Evolutionary conservation across 2,888 invertebrate genomes (phyloP), one percentile per base, ranked within the genome.

Genomic region (Brachylomia viminalis): DNA sequence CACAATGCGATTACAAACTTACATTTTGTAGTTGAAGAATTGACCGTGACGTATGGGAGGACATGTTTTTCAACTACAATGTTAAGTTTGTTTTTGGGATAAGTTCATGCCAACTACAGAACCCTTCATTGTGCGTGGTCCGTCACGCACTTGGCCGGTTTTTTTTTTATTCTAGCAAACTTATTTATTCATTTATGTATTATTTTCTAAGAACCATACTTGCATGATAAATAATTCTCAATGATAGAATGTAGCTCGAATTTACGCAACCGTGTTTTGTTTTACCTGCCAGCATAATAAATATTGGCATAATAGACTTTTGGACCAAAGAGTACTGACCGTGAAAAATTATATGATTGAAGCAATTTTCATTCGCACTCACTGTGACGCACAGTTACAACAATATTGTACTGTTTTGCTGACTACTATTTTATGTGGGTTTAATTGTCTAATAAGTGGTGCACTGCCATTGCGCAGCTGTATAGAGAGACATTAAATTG

Each of bases 301-400:
- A 77, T 85, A 80, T 85, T 85, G 80, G 75, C 73, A 85, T 83
- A 85, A 73, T 76, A 79, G 56, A 68, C 64, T 75, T 82, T 79
- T 69, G 52, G 61, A 67, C 61, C 65, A 77, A 65, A 76, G 83
- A 70, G 84, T 87, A 79, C 83, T 84, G 88, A 88, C 88, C 89
- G 88, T 89, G 87, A 90, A 90, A 90, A 88, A 87, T 84, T 42
- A 73, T 76, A 85, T 86, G 87, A 88, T 86, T 82, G 75, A 72
- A 82, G 89, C 88, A 90, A 91, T 91, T 90, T 90, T 88, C 87
- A 82, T 82, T 88, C 68, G 84, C 90, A 80, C 79, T 86, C 72
- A 88, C 86, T 91, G 90, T 91, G 85, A 88, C 89, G 87, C 62
- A 90, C 91, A 89, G 92, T 91, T 92, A 91, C 67, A 82, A 86